Base-by-base conservation (phyloP, 2,888 invertebrate genomes). In the Rhopalosiphum nymphaeae region DNA sequence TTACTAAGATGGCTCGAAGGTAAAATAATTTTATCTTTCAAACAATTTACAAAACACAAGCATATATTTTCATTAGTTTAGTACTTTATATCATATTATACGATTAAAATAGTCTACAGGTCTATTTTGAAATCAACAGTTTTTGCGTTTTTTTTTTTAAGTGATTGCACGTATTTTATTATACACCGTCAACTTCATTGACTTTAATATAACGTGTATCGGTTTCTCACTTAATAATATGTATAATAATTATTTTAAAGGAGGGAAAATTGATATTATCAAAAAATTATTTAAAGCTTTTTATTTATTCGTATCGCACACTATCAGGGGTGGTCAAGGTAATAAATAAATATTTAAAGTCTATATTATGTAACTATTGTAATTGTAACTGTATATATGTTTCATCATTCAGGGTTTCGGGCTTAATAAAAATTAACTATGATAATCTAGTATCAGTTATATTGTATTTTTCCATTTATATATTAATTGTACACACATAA, bases 1-100 rank as follows among this genome's bases (percentile, higher is more conserved):
- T 96, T 98, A 49, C 96, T 98, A 13, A 97, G 98, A 95, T 98
- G 98, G 98, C 96, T 98, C 0, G 96, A 97, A 97, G 98, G 98
- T 98, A 96, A 96, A 96, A 95, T 84, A 21, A 36, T 36, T 36
- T 78, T 36, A 78, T 21, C 36, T 78, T 86, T 49, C 36, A 9
- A 94, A 91, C 26, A 26, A 29, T 53, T 16, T 85, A 56, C 13
- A 49, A 86, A 86, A 86, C 5, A 85, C 44, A 85, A 25, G 44
- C 11, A 1, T 10, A 78, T 44, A 44, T 44, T 78, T 78, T 36
- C 2, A 36, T 78, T 36, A 36, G 36, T 78, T 78, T 7, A 9
- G 9, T 78, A 78, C 36, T 78, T 36, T 2, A 9, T 78, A 78
- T 21, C 16, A 36, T 36, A 4, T 78, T 36, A 4, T 78, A 78